Evolutionary conservation across 2,113 vertebrate genomes (phyloP).

Genomic region (Percopsis transmontana): DNA sequence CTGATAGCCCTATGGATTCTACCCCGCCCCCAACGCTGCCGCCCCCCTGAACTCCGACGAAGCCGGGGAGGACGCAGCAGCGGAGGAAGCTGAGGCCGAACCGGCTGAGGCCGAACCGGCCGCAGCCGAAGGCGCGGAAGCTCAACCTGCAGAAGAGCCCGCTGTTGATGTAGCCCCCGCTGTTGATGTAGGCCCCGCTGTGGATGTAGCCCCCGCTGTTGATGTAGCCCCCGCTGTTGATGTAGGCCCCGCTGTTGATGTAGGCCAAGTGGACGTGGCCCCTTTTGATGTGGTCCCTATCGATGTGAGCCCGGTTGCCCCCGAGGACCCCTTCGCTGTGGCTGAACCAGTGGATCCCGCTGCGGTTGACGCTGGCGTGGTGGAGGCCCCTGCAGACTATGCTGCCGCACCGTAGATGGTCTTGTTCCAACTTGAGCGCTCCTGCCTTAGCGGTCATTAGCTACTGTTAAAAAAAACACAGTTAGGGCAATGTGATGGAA

Average conservation of each 20-base stretch:
- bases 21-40: conserved; percentile 37
- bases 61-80: conserved; percentile 50
- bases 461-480: background rate
- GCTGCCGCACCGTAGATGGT: conserved; percentile 4
- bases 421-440: background rate
- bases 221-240: background rate
- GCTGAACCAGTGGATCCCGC: background rate
- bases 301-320: too few species aligned
- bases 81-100: conserved; percentile 48
- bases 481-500: background rate
- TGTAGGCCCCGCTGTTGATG: background rate
- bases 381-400: background rate
- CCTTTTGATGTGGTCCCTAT: conserved; percentile 38
- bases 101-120: conserved; percentile 42
- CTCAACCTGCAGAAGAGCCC: conserved; percentile 30
- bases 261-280: conserved; percentile 16
- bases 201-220: background rate
- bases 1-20: conserved; percentile 13
- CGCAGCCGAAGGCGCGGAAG: conserved; percentile 34
- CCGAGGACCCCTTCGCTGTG: conserved; percentile 14
- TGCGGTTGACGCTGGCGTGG: background rate
- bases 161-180: conserved; percentile 31
- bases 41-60: conserved; percentile 74
- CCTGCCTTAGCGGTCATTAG: background rate
- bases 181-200: background rate